A percentile compares a stretch with the other conserved stretches of the same genome.
These are phyloP conservation scores for Pachyrhynchus sulphureomaculatus DNA, from an alignment of 1,140 invertebrate species.

Conservation along the genomic window DNA sequence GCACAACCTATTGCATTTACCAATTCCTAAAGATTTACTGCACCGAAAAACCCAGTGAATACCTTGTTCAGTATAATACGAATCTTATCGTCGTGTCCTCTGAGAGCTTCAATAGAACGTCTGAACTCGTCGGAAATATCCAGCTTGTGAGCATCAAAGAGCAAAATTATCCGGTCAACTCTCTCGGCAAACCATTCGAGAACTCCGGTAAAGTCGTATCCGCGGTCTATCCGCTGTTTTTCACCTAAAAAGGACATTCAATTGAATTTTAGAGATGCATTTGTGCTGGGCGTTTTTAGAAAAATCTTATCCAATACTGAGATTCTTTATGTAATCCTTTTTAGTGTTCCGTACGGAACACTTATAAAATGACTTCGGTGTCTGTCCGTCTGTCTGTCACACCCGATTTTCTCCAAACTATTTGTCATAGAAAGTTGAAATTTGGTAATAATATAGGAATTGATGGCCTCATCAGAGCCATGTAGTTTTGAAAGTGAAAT, in stretches of 20 bases:
- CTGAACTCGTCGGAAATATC: constrained; percentile 76
- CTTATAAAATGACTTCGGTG: no score
- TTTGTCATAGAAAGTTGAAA: no score
- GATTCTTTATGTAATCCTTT: no score
- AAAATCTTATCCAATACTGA: no score
- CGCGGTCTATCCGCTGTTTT: constrained; percentile 73
- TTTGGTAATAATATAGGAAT: no score
- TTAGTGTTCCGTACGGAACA: no score
- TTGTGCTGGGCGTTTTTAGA: no score
- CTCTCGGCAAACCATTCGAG: constrained; percentile 76
- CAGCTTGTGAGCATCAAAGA: constrained; percentile 76
- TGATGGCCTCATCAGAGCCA: no score
- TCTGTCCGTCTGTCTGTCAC: no score
- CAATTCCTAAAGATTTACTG: not conserved
- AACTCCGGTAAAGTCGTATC: constrained; percentile 75
- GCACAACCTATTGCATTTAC: not conserved
- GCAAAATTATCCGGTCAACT: constrained; percentile 70
- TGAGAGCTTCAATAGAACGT: constrained; percentile 63
- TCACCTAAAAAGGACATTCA: constrained; percentile 55
- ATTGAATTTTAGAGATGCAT: not conserved
- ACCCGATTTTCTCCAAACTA: no score
- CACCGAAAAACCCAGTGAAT: not conserved
- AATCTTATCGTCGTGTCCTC: constrained; percentile 70
- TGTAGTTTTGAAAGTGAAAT: no score
- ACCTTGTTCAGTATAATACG: constrained; percentile 72